These are phyloP conservation scores for Symphodus melops DNA, from an alignment of 2,113 vertebrate species.

Conservation along the genomic window DNA sequence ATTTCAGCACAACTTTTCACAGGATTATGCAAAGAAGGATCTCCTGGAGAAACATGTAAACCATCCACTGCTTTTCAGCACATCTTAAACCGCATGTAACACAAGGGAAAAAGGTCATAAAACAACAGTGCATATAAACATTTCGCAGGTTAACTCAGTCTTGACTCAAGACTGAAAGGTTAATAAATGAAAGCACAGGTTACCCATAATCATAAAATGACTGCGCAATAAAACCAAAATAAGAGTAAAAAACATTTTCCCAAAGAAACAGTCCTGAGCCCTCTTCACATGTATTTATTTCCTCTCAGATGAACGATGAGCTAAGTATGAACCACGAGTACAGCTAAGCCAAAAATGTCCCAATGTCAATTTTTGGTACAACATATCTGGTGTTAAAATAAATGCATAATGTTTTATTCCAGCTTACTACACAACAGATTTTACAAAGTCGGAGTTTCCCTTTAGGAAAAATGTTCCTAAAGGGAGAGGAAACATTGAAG, in stretches of 20 bases:
- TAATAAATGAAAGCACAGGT: too few relatives aligned
- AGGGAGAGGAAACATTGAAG: conserved; percentile 28
- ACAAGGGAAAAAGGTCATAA: too few relatives aligned
- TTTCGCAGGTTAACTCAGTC: too few relatives aligned
- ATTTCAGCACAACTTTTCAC: too few relatives aligned
- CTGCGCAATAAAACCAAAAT: background rate
- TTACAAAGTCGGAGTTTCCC: conserved; percentile 22
- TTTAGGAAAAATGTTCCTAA: background rate
- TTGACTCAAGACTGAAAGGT: too few relatives aligned
- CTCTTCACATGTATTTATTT: conserved; percentile 39
- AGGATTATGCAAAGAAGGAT: too few relatives aligned
- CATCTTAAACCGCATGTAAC: too few relatives aligned
- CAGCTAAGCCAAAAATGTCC: conserved; percentile 26
- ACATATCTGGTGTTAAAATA: conserved; percentile 8
- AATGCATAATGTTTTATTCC: conserved; percentile 19
- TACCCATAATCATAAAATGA: background rate
- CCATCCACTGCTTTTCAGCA: too few relatives aligned
- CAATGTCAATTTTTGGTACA: background rate
- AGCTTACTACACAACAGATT: conserved; percentile 28
- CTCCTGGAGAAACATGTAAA: too few relatives aligned
- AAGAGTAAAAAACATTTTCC: conserved; percentile 5
- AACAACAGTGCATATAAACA: too few relatives aligned
- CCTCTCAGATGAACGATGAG: conserved; percentile 54
- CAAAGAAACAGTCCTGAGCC: background rate
- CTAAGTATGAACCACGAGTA: conserved; percentile 22